phyloP scores from a whole-genome alignment of 2,113 vertebrate genomes.

The Myanophis thanlyinensis region DNA sequence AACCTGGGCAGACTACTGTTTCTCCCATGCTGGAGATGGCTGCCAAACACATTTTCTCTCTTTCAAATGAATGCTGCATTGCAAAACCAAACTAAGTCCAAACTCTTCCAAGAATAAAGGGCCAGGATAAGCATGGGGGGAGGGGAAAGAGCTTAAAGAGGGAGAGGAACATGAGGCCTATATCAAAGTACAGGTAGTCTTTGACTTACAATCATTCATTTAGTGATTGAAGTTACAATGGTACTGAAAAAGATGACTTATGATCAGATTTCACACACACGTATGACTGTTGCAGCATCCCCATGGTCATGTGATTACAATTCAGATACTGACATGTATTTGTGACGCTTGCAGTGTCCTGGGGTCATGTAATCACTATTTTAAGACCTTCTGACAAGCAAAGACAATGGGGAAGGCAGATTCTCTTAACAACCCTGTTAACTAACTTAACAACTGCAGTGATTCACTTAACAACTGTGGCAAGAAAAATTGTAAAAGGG shows the following conservation, averaged over 20 bases:
- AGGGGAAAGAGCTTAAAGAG: neutral
- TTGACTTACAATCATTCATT: neutral
- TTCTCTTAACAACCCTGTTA: neutral
- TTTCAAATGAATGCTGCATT: neutral
- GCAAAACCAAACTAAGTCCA: neutral
- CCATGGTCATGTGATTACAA: neutral
- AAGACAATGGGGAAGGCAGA: neutral
- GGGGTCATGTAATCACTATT: neutral
- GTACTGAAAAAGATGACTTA: neutral
- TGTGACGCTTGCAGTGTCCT: neutral
- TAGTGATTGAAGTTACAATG: neutral
- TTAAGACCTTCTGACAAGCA: neutral
- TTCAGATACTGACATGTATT: neutral
- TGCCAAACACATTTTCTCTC: neutral
- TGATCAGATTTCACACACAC: neutral
- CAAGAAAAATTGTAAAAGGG: neutral
- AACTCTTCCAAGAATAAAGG: neutral
- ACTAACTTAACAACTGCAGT: neutral
- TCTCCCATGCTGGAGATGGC: neutral
- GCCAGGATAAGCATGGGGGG: neutral
- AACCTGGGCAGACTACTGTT: neutral
- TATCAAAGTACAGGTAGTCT: neutral
- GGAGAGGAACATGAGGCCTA: neutral
- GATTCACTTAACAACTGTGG: neutral
- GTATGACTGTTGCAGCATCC: neutral